Conservation (phyloP, 2,797 vertebrate species). For the Melanotaenia pygmaea region DNA sequence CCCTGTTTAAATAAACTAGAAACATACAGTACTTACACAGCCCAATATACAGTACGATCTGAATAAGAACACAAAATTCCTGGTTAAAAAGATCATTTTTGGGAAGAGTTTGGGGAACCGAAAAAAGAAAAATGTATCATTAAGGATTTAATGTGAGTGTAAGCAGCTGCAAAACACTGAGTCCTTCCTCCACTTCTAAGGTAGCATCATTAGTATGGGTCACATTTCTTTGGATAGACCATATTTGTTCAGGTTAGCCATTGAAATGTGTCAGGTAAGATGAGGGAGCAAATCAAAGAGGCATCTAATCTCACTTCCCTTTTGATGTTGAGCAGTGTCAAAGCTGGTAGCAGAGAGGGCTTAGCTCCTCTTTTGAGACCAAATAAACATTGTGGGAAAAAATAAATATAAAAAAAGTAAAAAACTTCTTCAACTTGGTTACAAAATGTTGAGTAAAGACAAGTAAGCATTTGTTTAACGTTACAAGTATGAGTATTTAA, state of each 20-base stretch:
- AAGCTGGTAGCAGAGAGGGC: constrained; percentile 41
- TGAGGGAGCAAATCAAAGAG: constrained; percentile 50
- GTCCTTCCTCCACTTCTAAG: neutral
- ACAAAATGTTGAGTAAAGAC: neutral
- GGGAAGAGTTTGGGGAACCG: too few species aligned
- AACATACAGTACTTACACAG: too few species aligned
- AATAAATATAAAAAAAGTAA: neutral
- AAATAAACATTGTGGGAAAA: constrained; percentile 26
- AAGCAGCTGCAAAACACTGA: neutral
- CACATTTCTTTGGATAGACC: constrained; percentile 40
- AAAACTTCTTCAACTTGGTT: constrained; percentile 14
- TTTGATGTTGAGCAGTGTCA: constrained; percentile 66
- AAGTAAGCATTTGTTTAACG: constrained; percentile 4
- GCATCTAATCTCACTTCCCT: constrained; percentile 77
- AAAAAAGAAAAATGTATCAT: too few species aligned
- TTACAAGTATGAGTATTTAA: neutral
- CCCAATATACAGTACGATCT: too few species aligned
- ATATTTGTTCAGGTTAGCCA: constrained; percentile 40
- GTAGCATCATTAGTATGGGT: constrained; percentile 11
- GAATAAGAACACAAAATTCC: too few species aligned
- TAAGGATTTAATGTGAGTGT: neutral
- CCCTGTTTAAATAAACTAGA: too few species aligned
- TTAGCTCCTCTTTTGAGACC: constrained; percentile 58
- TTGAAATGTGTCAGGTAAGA: constrained; percentile 62
- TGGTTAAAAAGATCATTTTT: too few species aligned